A percentile compares a stretch with the other conserved stretches of the same genome.
These are phyloP conservation scores for Nymphalis urticae DNA, from an alignment of 2,888 invertebrate species.

Conservation along the genomic window DNA sequence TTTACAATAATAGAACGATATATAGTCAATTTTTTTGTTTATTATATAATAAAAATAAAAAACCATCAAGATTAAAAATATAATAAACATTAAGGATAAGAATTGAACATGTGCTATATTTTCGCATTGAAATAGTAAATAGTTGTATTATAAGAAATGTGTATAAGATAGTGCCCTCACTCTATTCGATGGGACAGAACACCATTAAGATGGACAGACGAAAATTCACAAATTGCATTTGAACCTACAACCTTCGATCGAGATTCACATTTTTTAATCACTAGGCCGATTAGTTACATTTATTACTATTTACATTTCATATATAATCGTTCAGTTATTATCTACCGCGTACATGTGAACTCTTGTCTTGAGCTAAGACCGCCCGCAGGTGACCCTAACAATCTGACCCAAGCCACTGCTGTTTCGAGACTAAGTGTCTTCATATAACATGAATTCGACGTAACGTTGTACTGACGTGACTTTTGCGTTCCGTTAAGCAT, in stretches of 20 bases:
- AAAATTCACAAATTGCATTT: neutral
- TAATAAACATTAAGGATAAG: neutral
- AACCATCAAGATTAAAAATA: neutral
- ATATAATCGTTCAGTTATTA: neutral
- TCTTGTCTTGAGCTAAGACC: slow-evolving; percentile 30
- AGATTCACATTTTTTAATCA: too few relatives aligned
- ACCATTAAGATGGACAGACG: too few relatives aligned
- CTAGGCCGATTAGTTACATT: too few relatives aligned
- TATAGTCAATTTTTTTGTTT: too few relatives aligned
- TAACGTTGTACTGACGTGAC: slow-evolving; percentile 37
- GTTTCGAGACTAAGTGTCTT: slow-evolving; percentile 40
- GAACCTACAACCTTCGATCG: too few relatives aligned
- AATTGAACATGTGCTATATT: neutral
- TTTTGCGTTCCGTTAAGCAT: slow-evolving; percentile 41
- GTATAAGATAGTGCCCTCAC: too few relatives aligned
- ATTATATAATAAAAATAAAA: neutral
- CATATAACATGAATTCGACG: slow-evolving; percentile 33
- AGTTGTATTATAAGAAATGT: neutral
- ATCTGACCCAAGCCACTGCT: slow-evolving; percentile 38
- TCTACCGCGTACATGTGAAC: neutral
- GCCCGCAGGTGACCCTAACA: slow-evolving; percentile 39
- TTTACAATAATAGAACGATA: too few relatives aligned
- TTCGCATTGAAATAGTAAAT: neutral
- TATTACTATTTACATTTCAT: too few relatives aligned
- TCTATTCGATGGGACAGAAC: too few relatives aligned